A percentile compares a stretch with the other conserved stretches of the same genome.
Conservation (phyloP, 2,797 vertebrate genomes). For the Falco naumanni region DNA sequence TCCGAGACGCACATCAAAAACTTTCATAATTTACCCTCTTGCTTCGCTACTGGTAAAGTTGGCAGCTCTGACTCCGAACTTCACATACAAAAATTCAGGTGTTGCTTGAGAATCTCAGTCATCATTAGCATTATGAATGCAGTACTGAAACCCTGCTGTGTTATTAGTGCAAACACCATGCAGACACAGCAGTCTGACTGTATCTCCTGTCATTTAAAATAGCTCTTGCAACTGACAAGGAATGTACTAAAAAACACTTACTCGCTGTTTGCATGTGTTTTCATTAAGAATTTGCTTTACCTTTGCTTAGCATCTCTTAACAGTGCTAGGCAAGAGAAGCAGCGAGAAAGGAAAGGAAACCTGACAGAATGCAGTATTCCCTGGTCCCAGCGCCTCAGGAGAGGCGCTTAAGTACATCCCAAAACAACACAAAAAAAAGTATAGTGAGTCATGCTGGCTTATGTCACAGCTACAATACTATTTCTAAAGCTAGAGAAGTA, state of each 20-base stretch:
- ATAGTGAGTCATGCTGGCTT: not conserved
- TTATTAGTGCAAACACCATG: not conserved
- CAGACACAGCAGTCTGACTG: not conserved
- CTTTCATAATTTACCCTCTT: not conserved
- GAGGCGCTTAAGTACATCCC: not conserved
- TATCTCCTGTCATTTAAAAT: not conserved
- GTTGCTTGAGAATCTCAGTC: slow-evolving; percentile 54
- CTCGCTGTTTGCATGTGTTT: not conserved
- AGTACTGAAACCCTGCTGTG: not conserved
- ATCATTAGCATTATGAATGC: not conserved
- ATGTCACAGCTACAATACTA: not conserved
- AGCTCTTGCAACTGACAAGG: not conserved
- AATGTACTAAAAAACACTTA: not conserved
- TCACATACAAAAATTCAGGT: slow-evolving; percentile 8
- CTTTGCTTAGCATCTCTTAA: not conserved
- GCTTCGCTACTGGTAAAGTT: slow-evolving; percentile 23
- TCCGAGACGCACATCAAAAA: not conserved
- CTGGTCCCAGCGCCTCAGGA: not conserved
- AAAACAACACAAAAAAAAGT: not conserved
- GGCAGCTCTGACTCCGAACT: slow-evolving; percentile 2
- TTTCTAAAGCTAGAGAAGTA: not conserved
- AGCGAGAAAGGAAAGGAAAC: not conserved
- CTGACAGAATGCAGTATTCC: not conserved
- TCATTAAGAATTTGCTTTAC: not conserved
- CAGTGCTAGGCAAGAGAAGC: not conserved